A percentile compares a stretch with the other conserved stretches of the same genome.
Evolutionary conservation across 2,888 invertebrate genomes (phyloP).

Genomic region (Steinernema hermaphroditum): DNA sequence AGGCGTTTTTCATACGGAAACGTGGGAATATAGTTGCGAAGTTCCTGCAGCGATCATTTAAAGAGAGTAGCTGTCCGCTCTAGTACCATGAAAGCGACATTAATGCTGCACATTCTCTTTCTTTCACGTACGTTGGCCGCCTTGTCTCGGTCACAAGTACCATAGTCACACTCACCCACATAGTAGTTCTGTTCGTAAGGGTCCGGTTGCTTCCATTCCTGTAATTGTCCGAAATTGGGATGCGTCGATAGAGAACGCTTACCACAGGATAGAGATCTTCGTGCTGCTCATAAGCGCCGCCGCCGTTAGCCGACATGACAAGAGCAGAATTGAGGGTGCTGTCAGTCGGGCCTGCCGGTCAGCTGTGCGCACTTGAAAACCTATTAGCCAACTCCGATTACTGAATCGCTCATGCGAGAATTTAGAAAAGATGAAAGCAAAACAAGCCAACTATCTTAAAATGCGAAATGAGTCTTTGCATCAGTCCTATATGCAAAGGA

Average conservation of each 20-base stretch:
- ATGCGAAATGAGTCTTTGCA: too few species aligned
- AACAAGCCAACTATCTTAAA: too few species aligned
- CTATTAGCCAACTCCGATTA: background rate
- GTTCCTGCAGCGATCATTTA: slow-evolving; percentile 74
- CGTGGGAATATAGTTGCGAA: slow-evolving; percentile 94
- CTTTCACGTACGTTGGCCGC: slow-evolving; percentile 94
- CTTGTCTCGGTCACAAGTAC: background rate
- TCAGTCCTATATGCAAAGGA: too few species aligned
- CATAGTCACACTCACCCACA: background rate
- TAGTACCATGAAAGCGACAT: slow-evolving; percentile 75
- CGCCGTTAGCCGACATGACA: slow-evolving; percentile 11
- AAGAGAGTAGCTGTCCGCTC: too few species aligned
- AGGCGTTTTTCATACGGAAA: slow-evolving; percentile 97
- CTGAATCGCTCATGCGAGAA: background rate
- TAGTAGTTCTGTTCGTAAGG: background rate
- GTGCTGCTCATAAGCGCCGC: background rate
- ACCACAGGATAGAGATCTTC: background rate
- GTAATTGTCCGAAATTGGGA: too few species aligned
- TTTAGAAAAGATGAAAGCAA: background rate
- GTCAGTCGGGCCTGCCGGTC: background rate
- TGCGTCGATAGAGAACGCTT: too few species aligned
- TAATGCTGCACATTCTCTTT: slow-evolving; percentile 97
- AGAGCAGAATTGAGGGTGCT: background rate
- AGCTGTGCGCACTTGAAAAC: background rate
- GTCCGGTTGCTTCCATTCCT: slow-evolving; percentile 6